Evolutionary conservation across 2,797 vertebrate genomes (phyloP), one percentile per base, ranked within the genome.

Genomic region (Dendrocincla tyrannina): DNA sequence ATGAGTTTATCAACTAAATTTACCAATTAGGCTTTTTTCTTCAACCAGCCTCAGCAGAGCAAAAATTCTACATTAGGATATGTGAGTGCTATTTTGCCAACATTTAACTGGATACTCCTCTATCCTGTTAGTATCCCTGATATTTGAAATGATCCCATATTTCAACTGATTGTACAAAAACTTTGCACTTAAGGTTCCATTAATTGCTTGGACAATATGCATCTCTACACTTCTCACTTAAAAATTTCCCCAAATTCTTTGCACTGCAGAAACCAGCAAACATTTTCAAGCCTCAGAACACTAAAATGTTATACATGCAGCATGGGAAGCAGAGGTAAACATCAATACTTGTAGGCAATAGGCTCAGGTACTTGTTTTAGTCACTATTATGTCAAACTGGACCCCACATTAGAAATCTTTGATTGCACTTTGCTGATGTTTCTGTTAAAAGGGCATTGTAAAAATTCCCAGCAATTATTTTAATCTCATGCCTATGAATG

Each of bases 321-420:
- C 44, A 46, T 46, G 20, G 44, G 11, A 46, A 84, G 44, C 1
- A 0, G 7, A 7, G 2, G 1, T 6, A 60, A 60, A 11, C 33
- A 18, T 25, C 41, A 44, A n/a, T 24, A 33, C 8, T 7, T 37
- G 28, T 9, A 68, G 53, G 25, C 13, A 81, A 25, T 16, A 33
- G 27, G 27, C 46, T 80, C 46, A 39, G 17, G 12, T 41, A 13
- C 13, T 81, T 72, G 2, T 39, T 72, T 75, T 73, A 13, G 6
- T 53, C 59, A 27, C n/a, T 86, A 2, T 49, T 50, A 55, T 18
- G 16, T 58, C n/a, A 73, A 74, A 63, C 19, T 66, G 9, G 20
- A 68, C 15, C 11, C 12, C 23, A 33, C 22, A 37, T 56, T 4
- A 76, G 24, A 90, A 88, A 77, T 32, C 27, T 46, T 47, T 42